Evolutionary conservation across 2,888 invertebrate genomes (phyloP).

Genomic region (Dicyrtoma fusca): DNA sequence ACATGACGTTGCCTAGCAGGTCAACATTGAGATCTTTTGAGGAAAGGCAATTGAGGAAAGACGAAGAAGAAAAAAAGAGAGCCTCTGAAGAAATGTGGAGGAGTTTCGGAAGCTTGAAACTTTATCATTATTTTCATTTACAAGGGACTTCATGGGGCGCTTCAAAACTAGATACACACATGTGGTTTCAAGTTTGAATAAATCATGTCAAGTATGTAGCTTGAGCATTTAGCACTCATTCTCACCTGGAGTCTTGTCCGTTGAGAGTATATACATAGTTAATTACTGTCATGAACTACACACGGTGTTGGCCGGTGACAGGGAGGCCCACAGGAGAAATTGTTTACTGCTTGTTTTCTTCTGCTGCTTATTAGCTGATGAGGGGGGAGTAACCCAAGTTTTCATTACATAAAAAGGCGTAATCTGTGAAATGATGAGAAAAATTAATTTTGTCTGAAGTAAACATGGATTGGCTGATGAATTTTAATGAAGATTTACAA

Average conservation of each 20-base stretch:
- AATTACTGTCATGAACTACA: conserved; percentile 5
- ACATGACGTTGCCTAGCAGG: too few relatives aligned
- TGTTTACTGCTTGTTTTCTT: neutral
- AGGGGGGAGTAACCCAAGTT: neutral
- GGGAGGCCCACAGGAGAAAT: too few relatives aligned
- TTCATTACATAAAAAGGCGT: too few relatives aligned
- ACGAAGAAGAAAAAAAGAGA: too few relatives aligned
- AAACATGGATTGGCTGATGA: conserved; percentile 26
- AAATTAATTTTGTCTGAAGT: conserved; percentile 25
- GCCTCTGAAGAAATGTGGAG: neutral
- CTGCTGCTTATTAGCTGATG: neutral
- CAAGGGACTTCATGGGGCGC: too few relatives aligned
- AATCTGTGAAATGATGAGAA: neutral
- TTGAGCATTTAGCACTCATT: neutral
- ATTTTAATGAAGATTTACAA: conserved; percentile 31
- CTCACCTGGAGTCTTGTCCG: neutral
- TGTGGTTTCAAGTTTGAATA: too few relatives aligned
- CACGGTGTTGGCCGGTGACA: neutral
- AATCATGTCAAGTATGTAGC: too few relatives aligned
- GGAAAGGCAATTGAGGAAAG: too few relatives aligned
- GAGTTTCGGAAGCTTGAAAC: conserved; percentile 8
- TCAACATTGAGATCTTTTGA: too few relatives aligned
- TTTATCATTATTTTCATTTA: too few relatives aligned
- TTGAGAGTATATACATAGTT: conserved; percentile 1
- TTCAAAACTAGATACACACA: too few relatives aligned